Conservation (phyloP, 2,888 invertebrate genomes). For the Drosophila diplacantha region DNA sequence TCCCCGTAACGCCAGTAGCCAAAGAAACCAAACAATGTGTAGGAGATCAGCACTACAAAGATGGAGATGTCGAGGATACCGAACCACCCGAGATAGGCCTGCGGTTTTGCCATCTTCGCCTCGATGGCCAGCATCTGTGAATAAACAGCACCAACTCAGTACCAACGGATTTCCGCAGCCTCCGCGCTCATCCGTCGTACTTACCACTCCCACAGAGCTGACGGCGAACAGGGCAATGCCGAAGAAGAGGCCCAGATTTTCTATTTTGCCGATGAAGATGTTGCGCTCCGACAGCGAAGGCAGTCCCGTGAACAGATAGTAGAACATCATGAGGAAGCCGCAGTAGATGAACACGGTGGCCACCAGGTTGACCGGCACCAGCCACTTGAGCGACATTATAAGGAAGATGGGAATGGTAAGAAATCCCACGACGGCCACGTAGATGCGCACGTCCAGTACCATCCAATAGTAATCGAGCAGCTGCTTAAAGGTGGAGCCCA, state of each 20-base stretch:
- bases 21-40: constrained; percentile 91
- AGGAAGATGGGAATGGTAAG: constrained; percentile 84
- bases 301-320: constrained; percentile 85
- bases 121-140: constrained; percentile 92
- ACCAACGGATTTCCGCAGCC: background rate
- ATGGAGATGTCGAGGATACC: constrained; percentile 92
- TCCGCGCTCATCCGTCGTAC: constrained; percentile 62
- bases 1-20: constrained; percentile 92
- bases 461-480: constrained; percentile 80
- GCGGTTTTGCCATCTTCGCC: constrained; percentile 93
- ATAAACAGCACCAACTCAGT: too few relatives aligned
- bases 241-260: constrained; percentile 87
- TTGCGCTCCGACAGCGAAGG: constrained; percentile 76
- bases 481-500: constrained; percentile 83
- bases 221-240: constrained; percentile 93
- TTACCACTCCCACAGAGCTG: constrained; percentile 87
- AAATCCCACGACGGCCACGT: constrained; percentile 80
- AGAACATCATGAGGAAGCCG: constrained; percentile 82
- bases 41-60: constrained; percentile 86
- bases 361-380: constrained; percentile 92
- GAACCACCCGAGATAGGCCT: constrained; percentile 91
- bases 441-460: constrained; percentile 77
- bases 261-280: constrained; percentile 75
- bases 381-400: constrained; percentile 85
- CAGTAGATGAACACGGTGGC: constrained; percentile 92